phyloP scores from a whole-genome alignment of 2,113 vertebrate species.

The Ailurus styani region DNA sequence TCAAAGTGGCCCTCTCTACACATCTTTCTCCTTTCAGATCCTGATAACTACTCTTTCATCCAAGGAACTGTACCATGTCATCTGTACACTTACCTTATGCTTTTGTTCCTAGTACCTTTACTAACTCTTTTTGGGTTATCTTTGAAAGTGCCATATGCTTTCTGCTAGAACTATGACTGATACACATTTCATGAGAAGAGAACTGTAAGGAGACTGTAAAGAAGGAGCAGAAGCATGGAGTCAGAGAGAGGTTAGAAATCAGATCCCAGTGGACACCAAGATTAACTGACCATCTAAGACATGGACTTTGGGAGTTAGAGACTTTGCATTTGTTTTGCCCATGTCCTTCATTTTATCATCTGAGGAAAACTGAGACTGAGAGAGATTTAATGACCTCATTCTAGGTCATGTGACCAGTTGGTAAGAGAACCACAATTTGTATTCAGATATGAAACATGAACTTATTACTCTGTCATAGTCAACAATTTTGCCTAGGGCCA shows the following conservation, averaged over 20 bases:
- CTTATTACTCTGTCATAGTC: neutral
- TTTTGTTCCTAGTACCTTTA: neutral
- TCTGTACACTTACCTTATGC: neutral
- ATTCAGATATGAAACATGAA: neutral
- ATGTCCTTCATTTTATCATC: neutral
- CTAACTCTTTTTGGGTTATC: neutral
- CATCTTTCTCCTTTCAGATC: neutral
- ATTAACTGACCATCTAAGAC: neutral
- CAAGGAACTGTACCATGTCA: neutral
- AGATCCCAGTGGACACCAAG: neutral
- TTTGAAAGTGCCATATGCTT: neutral
- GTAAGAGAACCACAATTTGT: neutral
- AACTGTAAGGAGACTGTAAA: neutral
- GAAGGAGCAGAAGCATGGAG: neutral
- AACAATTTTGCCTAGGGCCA: neutral
- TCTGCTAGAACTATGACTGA: neutral
- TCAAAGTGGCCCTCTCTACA: neutral
- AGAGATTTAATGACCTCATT: neutral
- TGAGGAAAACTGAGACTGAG: neutral
- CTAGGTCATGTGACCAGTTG: neutral
- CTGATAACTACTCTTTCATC: neutral
- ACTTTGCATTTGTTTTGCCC: neutral
- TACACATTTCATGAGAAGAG: neutral
- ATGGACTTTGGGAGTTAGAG: neutral
- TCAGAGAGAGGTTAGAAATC: neutral